Percentiles rank a stretch among this genome's conserved stretches.
Conservation (phyloP, 2,113 vertebrate species). For the Brachionichthys hirsutus region DNA sequence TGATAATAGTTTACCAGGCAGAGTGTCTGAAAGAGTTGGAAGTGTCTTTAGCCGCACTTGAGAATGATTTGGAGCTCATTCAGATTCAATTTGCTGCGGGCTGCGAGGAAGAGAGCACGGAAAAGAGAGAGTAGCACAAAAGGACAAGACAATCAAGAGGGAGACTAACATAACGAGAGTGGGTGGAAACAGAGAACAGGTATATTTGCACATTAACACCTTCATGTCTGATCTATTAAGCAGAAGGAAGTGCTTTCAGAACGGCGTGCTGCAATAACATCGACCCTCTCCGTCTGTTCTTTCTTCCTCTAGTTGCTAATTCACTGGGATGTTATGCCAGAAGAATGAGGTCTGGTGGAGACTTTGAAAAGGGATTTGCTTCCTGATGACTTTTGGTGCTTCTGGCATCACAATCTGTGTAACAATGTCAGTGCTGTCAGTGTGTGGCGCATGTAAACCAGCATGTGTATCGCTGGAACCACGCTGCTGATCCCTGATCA, state of each 20-base stretch:
- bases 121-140: constrained; percentile 9
- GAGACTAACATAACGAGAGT: background rate
- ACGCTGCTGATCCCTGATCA: too few species aligned
- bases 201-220: constrained; percentile 11
- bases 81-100: constrained; percentile 48
- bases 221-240: constrained; percentile 9
- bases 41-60: constrained; percentile 58
- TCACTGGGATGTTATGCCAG: background rate
- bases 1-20: constrained; percentile 45
- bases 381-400: background rate
- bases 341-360: background rate
- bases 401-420: too few species aligned
- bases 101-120: constrained; percentile 7
- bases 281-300: background rate
- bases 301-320: background rate
- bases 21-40: constrained; percentile 52
- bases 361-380: background rate
- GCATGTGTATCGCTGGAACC: too few species aligned
- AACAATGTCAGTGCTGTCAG: constrained; percentile 26
- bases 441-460: too few species aligned
- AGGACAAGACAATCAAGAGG: constrained; percentile 19
- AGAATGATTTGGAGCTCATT: constrained; percentile 60
- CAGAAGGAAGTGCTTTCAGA: constrained; percentile 6
- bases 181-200: constrained; percentile 2
- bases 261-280: background rate